Percentiles rank a stretch among this genome's conserved stretches.
phyloP scores from a whole-genome alignment of 2,113 vertebrate genomes.

The Oncorhynchus masou region DNA sequence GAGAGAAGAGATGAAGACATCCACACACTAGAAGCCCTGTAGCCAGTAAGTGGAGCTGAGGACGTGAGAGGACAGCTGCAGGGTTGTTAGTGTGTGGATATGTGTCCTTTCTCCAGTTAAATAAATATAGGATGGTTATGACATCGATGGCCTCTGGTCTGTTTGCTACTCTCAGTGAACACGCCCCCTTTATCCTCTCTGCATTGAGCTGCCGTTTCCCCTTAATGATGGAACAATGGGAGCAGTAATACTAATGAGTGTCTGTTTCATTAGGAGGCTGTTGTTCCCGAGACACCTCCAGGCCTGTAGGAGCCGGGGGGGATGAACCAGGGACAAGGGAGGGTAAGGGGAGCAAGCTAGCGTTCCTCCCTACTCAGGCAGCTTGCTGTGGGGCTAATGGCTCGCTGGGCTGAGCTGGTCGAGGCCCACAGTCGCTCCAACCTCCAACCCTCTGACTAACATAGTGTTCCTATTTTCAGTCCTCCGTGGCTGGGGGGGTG shows the following conservation, averaged over 20 bases:
- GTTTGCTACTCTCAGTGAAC: neutral
- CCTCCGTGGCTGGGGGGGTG: neutral
- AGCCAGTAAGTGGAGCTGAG: neutral
- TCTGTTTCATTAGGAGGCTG: slow-evolving; percentile 40
- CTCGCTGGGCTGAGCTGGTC: neutral
- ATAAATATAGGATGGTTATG: neutral
- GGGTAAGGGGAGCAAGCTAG: neutral
- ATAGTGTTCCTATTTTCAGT: slow-evolving; percentile 28
- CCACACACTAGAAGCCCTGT: neutral
- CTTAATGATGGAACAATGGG: slow-evolving; percentile 36
- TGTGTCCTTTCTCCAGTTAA: neutral
- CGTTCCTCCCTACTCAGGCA: neutral
- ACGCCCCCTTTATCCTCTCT: slow-evolving; percentile 21
- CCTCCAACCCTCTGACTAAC: slow-evolving; percentile 28
- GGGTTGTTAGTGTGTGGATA: neutral
- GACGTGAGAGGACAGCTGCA: neutral
- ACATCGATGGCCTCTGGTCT: neutral
- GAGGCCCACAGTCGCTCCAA: neutral
- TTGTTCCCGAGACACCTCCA: slow-evolving; percentile 13
- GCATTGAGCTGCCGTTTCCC: slow-evolving; percentile 24
- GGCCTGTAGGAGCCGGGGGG: neutral
- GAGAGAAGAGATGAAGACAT: neutral
- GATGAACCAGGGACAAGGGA: neutral
- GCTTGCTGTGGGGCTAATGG: slow-evolving; percentile 11
- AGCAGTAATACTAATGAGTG: slow-evolving; percentile 35